Conservation (phyloP, 2,888 invertebrate species). For the Chrysomela aeneicollis region DNA sequence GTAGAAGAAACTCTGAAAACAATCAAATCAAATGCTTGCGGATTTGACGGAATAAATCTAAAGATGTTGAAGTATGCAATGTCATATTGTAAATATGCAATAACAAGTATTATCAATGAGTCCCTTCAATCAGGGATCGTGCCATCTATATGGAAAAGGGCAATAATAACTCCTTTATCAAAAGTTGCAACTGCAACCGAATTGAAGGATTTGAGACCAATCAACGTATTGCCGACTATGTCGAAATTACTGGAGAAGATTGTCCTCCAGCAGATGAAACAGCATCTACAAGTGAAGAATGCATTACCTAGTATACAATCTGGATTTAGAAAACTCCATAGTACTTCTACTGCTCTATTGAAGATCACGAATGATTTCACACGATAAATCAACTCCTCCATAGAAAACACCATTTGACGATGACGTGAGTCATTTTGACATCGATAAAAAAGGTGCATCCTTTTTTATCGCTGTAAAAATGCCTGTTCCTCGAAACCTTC, state of each 20-base stretch:
- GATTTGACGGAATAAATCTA: background rate
- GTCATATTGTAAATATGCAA: no score
- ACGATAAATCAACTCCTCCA: no score
- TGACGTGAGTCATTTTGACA: no score
- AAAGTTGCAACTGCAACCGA: background rate
- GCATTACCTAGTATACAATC: background rate
- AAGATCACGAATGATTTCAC: slow-evolving; percentile 18
- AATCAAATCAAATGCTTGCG: background rate
- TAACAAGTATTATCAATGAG: background rate
- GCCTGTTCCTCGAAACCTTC: no score
- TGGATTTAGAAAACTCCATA: slow-evolving; percentile 14
- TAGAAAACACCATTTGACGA: no score
- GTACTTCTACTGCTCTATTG: slow-evolving; percentile 12
- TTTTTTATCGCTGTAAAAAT: no score
- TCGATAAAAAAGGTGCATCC: no score
- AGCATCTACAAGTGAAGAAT: background rate
- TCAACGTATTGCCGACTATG: slow-evolving; percentile 2
- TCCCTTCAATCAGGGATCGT: background rate
- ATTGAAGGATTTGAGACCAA: background rate
- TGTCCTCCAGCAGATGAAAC: background rate
- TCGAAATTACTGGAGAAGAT: slow-evolving; percentile 6
- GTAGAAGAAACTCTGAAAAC: background rate
- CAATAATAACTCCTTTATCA: background rate
- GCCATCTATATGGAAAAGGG: background rate
- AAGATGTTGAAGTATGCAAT: slow-evolving; percentile 8